Percentiles rank a stretch among this genome's conserved stretches.
Conservation (phyloP, 2,888 invertebrate genomes). For the Lymantria dispar region DNA sequence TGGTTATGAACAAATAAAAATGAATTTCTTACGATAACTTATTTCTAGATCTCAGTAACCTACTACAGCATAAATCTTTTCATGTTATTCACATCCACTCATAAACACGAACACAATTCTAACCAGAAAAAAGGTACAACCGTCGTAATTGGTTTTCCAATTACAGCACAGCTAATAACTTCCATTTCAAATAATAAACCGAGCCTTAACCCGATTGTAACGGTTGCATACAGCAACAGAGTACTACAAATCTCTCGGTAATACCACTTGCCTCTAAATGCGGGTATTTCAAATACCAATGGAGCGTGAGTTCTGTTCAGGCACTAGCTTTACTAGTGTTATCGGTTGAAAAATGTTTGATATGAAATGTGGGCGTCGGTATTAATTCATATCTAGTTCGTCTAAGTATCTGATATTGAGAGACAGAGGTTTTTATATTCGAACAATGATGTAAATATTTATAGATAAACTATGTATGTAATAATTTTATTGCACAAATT, state of each 20-base stretch:
- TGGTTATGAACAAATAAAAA: too few species aligned
- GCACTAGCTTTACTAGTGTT: slow-evolving; percentile 4
- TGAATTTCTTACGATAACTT: too few species aligned
- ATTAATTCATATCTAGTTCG: neutral
- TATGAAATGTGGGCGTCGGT: slow-evolving; percentile 1
- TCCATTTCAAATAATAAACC: slow-evolving; percentile 18
- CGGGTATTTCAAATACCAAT: slow-evolving; percentile 25
- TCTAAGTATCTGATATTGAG: too few species aligned
- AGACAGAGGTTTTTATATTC: too few species aligned
- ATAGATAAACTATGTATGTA: too few species aligned
- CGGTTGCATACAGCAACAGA: slow-evolving; percentile 10
- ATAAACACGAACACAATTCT: neutral
- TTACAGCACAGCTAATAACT: slow-evolving; percentile 15
- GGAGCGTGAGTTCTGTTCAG: slow-evolving; percentile 25
- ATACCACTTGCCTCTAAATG: slow-evolving; percentile 22
- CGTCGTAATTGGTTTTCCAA: slow-evolving; percentile 7
- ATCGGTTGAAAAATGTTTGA: slow-evolving; percentile 5
- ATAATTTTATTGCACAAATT: too few species aligned
- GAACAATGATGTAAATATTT: too few species aligned
- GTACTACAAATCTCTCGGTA: slow-evolving; percentile 23
- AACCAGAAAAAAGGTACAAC: slow-evolving; percentile 1
- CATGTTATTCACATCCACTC: neutral
- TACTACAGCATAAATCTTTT: neutral
- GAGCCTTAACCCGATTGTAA: slow-evolving; percentile 7
- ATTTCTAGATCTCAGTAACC: too few species aligned